phyloP scores from a whole-genome alignment of 1,140 invertebrate genomes.

The Globodera rostochiensis region DNA sequence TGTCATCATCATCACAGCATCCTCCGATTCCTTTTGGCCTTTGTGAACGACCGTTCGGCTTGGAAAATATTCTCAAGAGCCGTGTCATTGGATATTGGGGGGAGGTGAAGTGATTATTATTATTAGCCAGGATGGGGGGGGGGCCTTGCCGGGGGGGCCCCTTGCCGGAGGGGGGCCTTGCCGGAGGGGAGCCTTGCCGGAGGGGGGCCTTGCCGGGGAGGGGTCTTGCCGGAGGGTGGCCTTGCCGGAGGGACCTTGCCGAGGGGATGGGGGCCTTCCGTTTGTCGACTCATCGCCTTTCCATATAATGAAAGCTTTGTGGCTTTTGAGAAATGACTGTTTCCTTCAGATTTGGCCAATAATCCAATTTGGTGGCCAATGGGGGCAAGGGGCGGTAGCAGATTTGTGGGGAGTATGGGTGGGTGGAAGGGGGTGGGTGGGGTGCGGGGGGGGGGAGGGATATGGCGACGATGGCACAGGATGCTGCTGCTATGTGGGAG shows the following conservation, averaged over 20 bases:
- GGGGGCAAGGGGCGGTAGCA: background rate
- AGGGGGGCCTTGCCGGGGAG: too few species aligned
- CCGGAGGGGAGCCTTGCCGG: too few species aligned
- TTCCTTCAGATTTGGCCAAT: background rate
- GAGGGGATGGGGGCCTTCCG: too few species aligned
- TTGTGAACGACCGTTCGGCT: background rate
- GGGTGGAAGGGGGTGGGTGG: background rate
- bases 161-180: too few species aligned
- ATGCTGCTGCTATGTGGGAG: too few species aligned
- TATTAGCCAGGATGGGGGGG: background rate
- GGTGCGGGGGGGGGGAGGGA: background rate
- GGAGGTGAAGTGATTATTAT: background rate
- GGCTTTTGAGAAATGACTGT: background rate
- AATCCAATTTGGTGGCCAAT: conserved; percentile 17
- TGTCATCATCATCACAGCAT: too few species aligned
- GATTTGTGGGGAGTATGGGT: background rate
- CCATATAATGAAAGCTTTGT: background rate
- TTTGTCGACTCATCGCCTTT: background rate
- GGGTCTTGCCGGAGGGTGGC: too few species aligned
- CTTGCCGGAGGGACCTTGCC: too few species aligned
- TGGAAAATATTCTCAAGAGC: background rate
- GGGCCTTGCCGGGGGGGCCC: too few species aligned
- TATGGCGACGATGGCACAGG: background rate
- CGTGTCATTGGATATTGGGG: background rate
- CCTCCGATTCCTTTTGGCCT: background rate